Base-by-base conservation (phyloP, 2,113 vertebrate genomes). In the Clarias macrocephalus region DNA sequence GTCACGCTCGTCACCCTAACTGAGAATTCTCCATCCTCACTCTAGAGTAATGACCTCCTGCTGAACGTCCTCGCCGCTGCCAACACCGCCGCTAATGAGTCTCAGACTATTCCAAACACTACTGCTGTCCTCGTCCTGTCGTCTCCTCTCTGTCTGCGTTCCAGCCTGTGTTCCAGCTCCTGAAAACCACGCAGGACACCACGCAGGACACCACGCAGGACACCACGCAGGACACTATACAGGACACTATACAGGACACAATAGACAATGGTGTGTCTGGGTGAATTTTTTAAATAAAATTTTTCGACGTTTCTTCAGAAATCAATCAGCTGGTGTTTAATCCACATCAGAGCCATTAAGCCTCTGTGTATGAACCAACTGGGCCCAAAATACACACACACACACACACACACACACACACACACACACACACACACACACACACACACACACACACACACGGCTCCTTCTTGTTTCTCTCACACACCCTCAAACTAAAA, bases 301-400 rank as follows among this genome's bases (percentile, higher is more conserved):
- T 73, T 42, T 12, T 18, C 10, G 68, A 72, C 2, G 5, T 21
- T 75, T 48, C 12, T 63, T 5, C n/a, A 54, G 23, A 63, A n/a
- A 23, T 86, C n/a, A 62, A 63, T 68, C 2, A 66, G 68, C 56
- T 42, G 86, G 77, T 6, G 54, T 83, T 88, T 91, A 90, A 91
- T 88, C 89, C 89, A 89, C 63, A 83, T 88, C 87, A 90, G 88
- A 89, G 84, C 84, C 60, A 87, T 88, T 92, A 92, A 92, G 85
- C 89, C 87, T 65, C 56, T 59, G n/a, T 81, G 85, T 85, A 56
- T 90, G 87, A 81, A 54, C 48, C 85, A 80, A 82, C 82, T 82
- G 15, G 28, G 42, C 30, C 28, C 37, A 48, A 66, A 72, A 80
- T 62, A 86, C 82, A 83, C 33, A 75, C 33, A 33, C 33, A 33